A percentile compares a stretch with the other conserved stretches of the same genome.
Evolutionary conservation across 2,113 vertebrate species (phyloP).

Genomic region (Podocnemis expansa): DNA sequence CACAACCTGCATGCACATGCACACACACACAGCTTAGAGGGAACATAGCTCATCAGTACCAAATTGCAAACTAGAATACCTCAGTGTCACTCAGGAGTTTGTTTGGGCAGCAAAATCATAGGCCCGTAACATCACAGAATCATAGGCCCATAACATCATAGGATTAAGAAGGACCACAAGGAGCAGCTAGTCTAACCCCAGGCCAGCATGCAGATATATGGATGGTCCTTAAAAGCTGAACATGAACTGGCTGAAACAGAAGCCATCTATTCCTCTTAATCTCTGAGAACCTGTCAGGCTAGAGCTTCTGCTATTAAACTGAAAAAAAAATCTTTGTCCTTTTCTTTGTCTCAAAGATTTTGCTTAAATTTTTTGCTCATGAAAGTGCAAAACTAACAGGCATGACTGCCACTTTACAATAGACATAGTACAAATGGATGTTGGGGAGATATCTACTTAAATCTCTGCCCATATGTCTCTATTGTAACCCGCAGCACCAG

Average conservation of each 20-base stretch:
- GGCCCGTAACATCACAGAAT: neutral
- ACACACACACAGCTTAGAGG: too few relatives aligned
- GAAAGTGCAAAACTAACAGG: neutral
- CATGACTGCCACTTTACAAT: neutral
- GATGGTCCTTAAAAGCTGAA: neutral
- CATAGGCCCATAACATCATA: neutral
- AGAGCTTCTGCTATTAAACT: accelerated
- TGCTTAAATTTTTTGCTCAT: neutral
- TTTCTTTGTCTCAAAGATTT: neutral
- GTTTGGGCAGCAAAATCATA: neutral
- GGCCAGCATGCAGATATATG: neutral
- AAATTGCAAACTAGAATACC: neutral
- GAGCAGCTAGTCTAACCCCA: neutral
- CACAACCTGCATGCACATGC: too few relatives aligned
- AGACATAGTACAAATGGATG: neutral
- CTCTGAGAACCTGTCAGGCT: neutral
- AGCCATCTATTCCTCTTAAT: neutral
- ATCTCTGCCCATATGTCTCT: neutral
- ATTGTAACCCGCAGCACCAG: neutral
- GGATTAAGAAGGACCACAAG: neutral
- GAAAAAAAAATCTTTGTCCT: neutral
- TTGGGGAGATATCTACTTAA: neutral
- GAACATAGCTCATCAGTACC: too few relatives aligned
- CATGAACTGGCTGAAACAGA: neutral
- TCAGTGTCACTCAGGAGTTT: neutral